Evolutionary conservation across 92 coral and sea anemone species (phyloP).

Genomic region (Anthopleura xanthogrammica): DNA sequence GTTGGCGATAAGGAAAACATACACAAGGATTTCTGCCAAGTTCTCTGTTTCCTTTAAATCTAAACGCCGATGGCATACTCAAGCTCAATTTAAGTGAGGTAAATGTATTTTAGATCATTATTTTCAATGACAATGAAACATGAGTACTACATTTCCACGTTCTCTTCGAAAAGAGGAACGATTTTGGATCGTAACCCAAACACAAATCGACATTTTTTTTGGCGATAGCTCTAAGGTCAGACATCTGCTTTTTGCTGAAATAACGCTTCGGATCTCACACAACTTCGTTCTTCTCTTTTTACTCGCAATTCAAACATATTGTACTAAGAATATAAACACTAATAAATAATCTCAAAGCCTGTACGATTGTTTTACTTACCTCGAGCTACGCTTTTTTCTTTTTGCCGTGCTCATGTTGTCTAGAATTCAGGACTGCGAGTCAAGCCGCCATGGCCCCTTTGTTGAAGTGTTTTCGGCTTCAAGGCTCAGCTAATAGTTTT

Average conservation of each 20-base stretch:
- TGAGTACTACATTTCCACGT: background rate
- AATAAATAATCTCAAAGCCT: background rate
- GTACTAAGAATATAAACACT: background rate
- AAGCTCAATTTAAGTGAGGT: constrained; percentile 22
- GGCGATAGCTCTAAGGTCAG: constrained; percentile 32
- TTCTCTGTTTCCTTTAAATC: constrained; percentile 12
- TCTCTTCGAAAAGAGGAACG: constrained; percentile 9
- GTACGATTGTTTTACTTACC: constrained; percentile 53
- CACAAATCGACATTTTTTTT: constrained; percentile 17
- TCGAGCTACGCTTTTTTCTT: constrained; percentile 87
- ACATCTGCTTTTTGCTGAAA: constrained; percentile 31
- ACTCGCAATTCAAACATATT: background rate
- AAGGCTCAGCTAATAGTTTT: constrained; percentile 15
- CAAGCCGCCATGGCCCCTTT: constrained; percentile 44
- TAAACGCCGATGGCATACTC: constrained; percentile 36
- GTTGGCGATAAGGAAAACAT: background rate
- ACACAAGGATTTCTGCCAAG: constrained; percentile 4
- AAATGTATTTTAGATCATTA: constrained; percentile 8
- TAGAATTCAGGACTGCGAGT: constrained; percentile 11
- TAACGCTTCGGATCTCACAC: constrained; percentile 16
- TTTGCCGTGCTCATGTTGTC: constrained; percentile 78
- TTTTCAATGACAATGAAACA: constrained; percentile 2
- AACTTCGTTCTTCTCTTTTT: constrained; percentile 7
- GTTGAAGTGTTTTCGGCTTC: constrained; percentile 25
- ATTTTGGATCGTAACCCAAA: constrained; percentile 18